Evolutionary conservation across 1,140 invertebrate species (phyloP).

Genomic region (Drosophila hydei): DNA sequence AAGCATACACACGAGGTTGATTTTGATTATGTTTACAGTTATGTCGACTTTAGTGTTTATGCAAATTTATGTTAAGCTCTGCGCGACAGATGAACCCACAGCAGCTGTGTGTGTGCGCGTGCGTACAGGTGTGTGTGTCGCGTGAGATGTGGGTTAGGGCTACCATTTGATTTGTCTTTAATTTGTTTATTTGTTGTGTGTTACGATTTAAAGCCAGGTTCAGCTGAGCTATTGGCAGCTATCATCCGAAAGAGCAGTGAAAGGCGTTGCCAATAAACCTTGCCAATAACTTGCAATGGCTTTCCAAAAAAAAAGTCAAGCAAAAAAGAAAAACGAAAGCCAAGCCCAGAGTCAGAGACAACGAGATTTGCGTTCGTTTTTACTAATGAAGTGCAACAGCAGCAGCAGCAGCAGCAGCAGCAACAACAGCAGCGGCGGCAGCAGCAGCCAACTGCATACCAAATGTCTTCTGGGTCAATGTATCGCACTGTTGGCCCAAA

Average conservation of each 20-base stretch:
- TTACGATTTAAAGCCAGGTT: slow-evolving; percentile 2
- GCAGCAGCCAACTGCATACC: slow-evolving; percentile 58
- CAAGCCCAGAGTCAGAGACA: slow-evolving; percentile 24
- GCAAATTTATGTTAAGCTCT: slow-evolving; percentile 74
- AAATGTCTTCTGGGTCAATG: slow-evolving; percentile 78
- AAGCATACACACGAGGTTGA: slow-evolving; percentile 18
- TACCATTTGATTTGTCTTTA: slow-evolving; percentile 68
- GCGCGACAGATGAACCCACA: slow-evolving; percentile 22
- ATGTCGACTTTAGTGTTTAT: slow-evolving; percentile 70
- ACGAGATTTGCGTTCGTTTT: slow-evolving; percentile 46
- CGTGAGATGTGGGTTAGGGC: slow-evolving; percentile 38
- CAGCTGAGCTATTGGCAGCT: slow-evolving; percentile 7
- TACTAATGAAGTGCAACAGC: slow-evolving; percentile 59
- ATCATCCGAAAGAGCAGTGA: slow-evolving; percentile 52
- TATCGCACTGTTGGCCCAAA: slow-evolving; percentile 50
- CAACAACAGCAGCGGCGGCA: slow-evolving; percentile 35
- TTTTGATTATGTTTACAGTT: slow-evolving; percentile 76
- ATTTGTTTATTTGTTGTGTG: slow-evolving; percentile 40
- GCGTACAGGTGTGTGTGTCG: not conserved
- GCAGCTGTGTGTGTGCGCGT: not conserved
- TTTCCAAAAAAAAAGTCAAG: slow-evolving; percentile 49
- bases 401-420: slow-evolving; percentile 17
- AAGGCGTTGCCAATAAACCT: slow-evolving; percentile 70
- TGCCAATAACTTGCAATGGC: slow-evolving; percentile 68
- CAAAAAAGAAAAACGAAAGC: slow-evolving; percentile 50